Conservation (phyloP, 37 sponge, comb jelly and placozoan species). For the Haliclona indistincta region DNA sequence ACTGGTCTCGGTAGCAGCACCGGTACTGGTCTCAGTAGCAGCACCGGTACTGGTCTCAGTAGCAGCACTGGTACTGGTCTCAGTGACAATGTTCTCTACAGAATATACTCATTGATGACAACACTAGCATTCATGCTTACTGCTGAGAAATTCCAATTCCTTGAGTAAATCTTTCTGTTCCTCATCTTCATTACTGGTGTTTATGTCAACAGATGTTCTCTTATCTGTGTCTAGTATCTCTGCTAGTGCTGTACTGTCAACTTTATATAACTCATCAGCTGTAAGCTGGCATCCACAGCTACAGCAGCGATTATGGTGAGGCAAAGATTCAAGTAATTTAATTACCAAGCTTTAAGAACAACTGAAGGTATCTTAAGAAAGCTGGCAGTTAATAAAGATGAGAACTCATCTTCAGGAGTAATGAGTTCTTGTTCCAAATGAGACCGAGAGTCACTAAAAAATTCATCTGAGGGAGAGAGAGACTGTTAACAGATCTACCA, state of each 20-base stretch:
- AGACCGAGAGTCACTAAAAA: slow-evolving; percentile 30
- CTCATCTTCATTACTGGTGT: background rate
- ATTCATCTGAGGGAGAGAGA: slow-evolving; percentile 28
- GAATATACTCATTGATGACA: too few species aligned
- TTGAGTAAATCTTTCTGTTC: background rate
- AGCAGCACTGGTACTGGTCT: too few species aligned
- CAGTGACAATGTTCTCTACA: too few species aligned
- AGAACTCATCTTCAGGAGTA: slow-evolving; percentile 59
- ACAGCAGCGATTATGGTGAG: background rate
- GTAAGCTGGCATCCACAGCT: slow-evolving; percentile 60
- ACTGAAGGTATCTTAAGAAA: slow-evolving; percentile 49
- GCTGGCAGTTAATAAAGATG: slow-evolving; percentile 27
- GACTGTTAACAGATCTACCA: background rate
- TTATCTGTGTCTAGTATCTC: slow-evolving; percentile 34
- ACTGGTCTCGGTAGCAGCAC: too few species aligned
- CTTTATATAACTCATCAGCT: slow-evolving; percentile 71
- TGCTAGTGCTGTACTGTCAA: slow-evolving; percentile 72
- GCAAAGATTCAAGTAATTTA: background rate
- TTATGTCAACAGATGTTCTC: background rate
- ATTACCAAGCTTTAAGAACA: slow-evolving; percentile 45
- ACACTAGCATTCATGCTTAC: too few species aligned
- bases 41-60: too few species aligned
- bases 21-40: too few species aligned
- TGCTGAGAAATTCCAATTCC: background rate
- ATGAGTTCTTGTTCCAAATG: slow-evolving; percentile 60